Conservation (phyloP, 1,140 invertebrate genomes). For the Fopius arisanus region DNA sequence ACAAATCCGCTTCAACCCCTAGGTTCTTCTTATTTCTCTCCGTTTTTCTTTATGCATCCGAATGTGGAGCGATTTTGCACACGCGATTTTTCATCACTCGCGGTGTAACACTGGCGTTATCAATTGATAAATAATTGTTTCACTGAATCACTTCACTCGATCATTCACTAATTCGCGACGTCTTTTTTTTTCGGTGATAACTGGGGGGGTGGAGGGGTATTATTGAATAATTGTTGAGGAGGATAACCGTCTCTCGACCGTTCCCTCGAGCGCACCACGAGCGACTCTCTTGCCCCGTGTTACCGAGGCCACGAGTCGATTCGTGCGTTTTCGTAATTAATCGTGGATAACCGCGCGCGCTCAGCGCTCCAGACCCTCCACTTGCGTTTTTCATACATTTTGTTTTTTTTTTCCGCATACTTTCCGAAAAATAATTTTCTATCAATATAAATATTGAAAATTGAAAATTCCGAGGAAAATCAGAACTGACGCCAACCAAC, state of each 20-base stretch:
- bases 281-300: conserved; percentile 34
- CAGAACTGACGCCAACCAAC: too few relatives aligned
- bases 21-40: neutral
- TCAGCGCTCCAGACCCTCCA: neutral
- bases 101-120: neutral
- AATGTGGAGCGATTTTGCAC: too few relatives aligned
- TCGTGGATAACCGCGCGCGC: conserved; percentile 38
- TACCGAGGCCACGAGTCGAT: conserved; percentile 32
- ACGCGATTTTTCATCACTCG: neutral
- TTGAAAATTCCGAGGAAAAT: too few relatives aligned
- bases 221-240: conserved; percentile 5
- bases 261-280: conserved; percentile 38
- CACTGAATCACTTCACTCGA: neutral
- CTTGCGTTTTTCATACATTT: neutral
- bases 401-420: neutral
- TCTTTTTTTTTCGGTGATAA: neutral
- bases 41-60: too few relatives aligned
- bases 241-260: conserved; percentile 33
- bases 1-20: conserved; percentile 52
- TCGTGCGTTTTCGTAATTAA: conserved; percentile 43
- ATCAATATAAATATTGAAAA: neutral
- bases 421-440: neutral
- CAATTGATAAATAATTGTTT: neutral
- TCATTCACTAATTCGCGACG: neutral
- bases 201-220: neutral